Base-by-base conservation (phyloP, 2,888 invertebrate species). In the Pristionchus mayeri region DNA sequence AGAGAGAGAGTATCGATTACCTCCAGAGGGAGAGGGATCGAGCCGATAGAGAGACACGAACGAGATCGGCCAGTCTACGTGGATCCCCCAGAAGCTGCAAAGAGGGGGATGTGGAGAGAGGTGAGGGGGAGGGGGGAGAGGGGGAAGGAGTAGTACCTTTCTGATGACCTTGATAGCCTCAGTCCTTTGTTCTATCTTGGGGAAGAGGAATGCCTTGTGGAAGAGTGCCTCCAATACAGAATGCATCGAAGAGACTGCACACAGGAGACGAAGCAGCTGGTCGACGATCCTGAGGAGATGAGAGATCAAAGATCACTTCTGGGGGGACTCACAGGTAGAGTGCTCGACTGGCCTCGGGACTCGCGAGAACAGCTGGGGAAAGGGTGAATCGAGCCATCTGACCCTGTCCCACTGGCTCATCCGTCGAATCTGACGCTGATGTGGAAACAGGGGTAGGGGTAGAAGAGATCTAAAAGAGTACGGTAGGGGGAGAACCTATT, bases 181-280 rank as follows among this genome's bases (percentile, higher is more conserved):
- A 16, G 85, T 85, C 48, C 90, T 50, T 67, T 90, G 90, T 83
- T 89, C 90, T 13, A 90, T 85, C 27, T 87, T 86, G 1, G 90
- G 90, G 78, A 88, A 90, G 13, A 90, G 86, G 54, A 90, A 88
- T 0, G 90, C 88, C 84, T 89, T 89, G 79, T 90, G 90, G 84
- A 89, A 88, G 16, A 90, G 85, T 0, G 90, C 89, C 82, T 90
- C 89, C 0, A 89, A 85, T 1, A 87, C 87, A 11, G 88, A 87
- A 50, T 85, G 78, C 50, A 90, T 85, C 9, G 84, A 85, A 16
- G 88, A 85, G 44, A 87, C 86, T 11, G 86, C 85, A 4, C 89
- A 87, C 87, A 91, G 88, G 2, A 91, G 85, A 21, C 90, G 90
- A 52, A 91, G 86, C 60, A 91, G 81, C 84, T 91, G 90, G 48